These are phyloP conservation scores for Vireo griseus DNA, from an alignment of 2,797 vertebrate species.

Conservation along the genomic window DNA sequence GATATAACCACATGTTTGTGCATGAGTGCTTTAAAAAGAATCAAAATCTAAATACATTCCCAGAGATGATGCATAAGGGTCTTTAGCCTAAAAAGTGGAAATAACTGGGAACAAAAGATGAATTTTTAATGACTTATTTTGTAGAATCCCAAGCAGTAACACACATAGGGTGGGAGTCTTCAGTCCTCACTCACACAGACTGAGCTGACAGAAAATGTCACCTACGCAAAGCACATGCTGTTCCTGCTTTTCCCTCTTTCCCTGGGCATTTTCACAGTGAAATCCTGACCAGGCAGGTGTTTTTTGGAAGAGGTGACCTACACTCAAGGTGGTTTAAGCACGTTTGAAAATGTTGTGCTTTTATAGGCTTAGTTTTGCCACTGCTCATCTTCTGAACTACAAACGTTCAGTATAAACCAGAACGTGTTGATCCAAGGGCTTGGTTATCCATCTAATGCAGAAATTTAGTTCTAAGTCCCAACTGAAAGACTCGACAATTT, in stretches of 20 bases:
- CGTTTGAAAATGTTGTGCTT: background rate
- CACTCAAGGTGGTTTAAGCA: background rate
- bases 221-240: accelerated
- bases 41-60: background rate
- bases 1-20: background rate
- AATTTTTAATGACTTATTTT: background rate
- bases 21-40: background rate
- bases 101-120: background rate
- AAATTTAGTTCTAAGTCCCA: background rate
- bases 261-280: background rate
- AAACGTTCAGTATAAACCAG: accelerated
- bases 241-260: background rate
- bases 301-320: background rate
- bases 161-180: background rate
- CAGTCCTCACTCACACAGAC: background rate
- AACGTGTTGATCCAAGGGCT: background rate
- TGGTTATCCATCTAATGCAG: background rate
- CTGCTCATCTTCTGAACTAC: background rate
- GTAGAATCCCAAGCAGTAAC: background rate
- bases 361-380: background rate
- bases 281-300: background rate
- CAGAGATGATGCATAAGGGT: background rate
- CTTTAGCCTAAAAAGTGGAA: background rate
- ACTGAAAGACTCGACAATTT: background rate
- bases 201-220: background rate